Percentiles rank a stretch among this genome's conserved stretches.
Conservation (phyloP, 2,797 vertebrate species). For the Furcifer pardalis region DNA sequence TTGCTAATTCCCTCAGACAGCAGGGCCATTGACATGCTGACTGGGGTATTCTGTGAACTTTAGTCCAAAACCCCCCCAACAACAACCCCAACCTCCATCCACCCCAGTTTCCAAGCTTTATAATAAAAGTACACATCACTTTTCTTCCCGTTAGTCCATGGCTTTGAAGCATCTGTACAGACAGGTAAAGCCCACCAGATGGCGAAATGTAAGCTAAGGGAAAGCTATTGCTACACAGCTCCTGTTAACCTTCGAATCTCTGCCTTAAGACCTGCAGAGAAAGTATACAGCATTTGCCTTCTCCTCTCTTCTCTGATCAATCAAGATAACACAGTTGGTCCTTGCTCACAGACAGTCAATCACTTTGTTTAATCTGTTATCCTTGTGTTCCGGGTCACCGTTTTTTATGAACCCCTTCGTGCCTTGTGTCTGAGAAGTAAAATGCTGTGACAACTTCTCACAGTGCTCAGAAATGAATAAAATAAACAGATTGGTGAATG, state of each 20-base stretch:
- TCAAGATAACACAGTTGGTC: not conserved
- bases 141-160: not conserved
- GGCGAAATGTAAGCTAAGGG: constrained; percentile 20
- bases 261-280: not conserved
- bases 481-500: not conserved
- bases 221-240: not conserved
- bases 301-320: not conserved
- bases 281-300: not conserved
- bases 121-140: no score
- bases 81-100: no score
- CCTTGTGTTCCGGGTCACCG: not conserved
- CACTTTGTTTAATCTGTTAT: not conserved
- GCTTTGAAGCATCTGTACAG: not conserved
- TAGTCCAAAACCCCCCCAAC: no score
- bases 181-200: not conserved
- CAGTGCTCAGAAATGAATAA: not conserved
- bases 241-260: not conserved
- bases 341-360: not conserved
- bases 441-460: not conserved
- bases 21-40: no score
- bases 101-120: no score
- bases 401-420: not conserved
- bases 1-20: no score
- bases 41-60: no score
- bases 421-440: not conserved